Conservation (phyloP, 2,797 vertebrate genomes). For the Neoniphon sammara region DNA sequence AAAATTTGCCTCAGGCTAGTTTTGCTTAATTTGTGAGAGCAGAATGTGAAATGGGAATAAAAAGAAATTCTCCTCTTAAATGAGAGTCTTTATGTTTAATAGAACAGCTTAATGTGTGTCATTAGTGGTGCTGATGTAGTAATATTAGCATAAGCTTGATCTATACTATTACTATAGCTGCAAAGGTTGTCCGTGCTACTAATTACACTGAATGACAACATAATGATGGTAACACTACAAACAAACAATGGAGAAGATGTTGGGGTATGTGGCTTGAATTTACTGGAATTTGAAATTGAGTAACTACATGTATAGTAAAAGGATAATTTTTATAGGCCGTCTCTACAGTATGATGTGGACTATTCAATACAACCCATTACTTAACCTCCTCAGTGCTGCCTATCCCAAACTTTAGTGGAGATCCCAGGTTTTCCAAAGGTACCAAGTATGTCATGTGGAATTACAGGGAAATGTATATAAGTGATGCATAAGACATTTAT, state of each 20-base stretch:
- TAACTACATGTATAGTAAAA: conserved; percentile 1
- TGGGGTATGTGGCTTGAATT: conserved; percentile 1
- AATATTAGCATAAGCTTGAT: conserved; percentile 67
- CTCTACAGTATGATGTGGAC: background rate
- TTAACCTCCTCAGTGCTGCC: too few relatives aligned
- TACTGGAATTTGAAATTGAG: background rate
- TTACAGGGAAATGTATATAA: too few relatives aligned
- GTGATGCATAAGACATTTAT: too few relatives aligned
- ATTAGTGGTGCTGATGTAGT: conserved; percentile 63
- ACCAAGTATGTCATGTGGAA: too few relatives aligned
- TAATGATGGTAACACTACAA: conserved; percentile 33
- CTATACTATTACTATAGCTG: conserved; percentile 38
- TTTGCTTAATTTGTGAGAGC: conserved; percentile 70
- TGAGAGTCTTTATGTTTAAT: conserved; percentile 67
- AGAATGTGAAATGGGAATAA: conserved; percentile 69
- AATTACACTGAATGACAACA: conserved; percentile 53
- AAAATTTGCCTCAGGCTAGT: conserved; percentile 71
- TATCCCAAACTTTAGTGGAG: too few relatives aligned
- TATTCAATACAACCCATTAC: background rate
- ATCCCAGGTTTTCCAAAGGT: too few relatives aligned
- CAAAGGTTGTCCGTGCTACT: conserved; percentile 39
- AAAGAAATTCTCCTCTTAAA: conserved; percentile 54
- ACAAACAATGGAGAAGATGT: conserved; percentile 15
- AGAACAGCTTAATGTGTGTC: conserved; percentile 56
- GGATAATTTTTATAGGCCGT: background rate